Evolutionary conservation across 2,888 invertebrate species (phyloP).

Genomic region (Deilephila porcellus): DNA sequence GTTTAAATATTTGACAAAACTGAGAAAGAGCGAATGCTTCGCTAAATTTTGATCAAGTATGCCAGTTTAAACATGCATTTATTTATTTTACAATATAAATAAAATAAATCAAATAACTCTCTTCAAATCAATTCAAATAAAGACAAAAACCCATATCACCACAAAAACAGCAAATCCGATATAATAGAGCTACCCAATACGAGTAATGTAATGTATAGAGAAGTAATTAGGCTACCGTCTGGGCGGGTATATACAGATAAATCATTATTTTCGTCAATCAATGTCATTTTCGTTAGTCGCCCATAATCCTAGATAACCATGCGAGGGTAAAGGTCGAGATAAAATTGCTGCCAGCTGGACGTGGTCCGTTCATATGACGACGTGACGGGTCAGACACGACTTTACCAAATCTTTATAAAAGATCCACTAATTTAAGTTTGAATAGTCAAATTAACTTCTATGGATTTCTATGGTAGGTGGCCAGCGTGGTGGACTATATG

Average conservation of each 20-base stretch:
- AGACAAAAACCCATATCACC: background rate
- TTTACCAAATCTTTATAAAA: background rate
- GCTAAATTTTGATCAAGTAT: no score
- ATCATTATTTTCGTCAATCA: conserved; percentile 47
- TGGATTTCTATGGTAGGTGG: no score
- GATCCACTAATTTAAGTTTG: background rate
- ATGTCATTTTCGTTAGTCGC: conserved; percentile 42
- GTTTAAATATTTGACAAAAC: no score
- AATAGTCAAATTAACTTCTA: background rate
- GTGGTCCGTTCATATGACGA: conserved; percentile 7
- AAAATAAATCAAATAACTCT: background rate
- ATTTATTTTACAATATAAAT: no score
- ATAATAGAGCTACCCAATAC: background rate
- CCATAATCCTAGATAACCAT: conserved; percentile 42
- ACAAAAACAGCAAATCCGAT: background rate
- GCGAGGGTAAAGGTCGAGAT: conserved; percentile 26
- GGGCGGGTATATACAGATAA: conserved; percentile 38
- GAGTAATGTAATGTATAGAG: conserved; percentile 8
- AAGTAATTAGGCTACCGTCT: background rate
- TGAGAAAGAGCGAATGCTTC: no score
- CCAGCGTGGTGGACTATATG: no score
- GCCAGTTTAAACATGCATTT: no score
- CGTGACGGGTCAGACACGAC: background rate
- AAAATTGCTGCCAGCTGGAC: conserved; percentile 12
- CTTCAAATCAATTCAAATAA: background rate